Base-by-base conservation (phyloP, 2,113 vertebrate species). In the Fulmarus glacialis region DNA sequence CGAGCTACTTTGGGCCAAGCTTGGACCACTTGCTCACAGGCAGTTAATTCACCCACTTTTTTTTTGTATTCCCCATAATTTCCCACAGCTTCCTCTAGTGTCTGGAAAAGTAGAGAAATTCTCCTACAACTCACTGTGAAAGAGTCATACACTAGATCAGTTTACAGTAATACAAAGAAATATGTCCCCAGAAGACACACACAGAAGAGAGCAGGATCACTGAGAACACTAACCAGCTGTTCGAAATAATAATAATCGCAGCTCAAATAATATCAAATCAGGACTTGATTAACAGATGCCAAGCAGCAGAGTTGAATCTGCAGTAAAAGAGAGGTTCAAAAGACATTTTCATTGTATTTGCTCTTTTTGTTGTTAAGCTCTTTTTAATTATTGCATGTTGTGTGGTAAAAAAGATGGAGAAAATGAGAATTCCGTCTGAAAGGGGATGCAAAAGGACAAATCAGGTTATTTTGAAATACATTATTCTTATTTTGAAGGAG, bases 41-140 rank as follows among this genome's bases (percentile, higher is more conserved):
- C 80, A 52, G 72, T 77, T 89, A 86, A 81, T 83, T 78, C 71
- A 74, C 26, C 42, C 29, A 64, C 43, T 7, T 10, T 48, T 55
- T 53, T 72, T 90, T 82, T 15, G 17, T 87, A 45, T 86, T 87
- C 22, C 34, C n/a, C 27, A 16, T 71, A 32, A 88, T 90, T 95
- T 97, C 59, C 82, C 5, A 3, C 71, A 93, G n/a, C 81, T 94
- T 96, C 55, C 78, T 50, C 26, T 93, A 47, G 82, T 38, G 89
- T 96, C 93, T 97, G 86, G 91, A 91, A 95, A 96, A 95, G 78
- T 42, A 96, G 95, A 89, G 55, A 59, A 82, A 72, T 93, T 89
- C 68, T 96, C 50, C 40, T 94, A 22, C 75, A 89, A 56, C n/a
- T 93, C 38, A 34, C n/a, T 81, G 72, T 70, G 75, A 91, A 89